These are phyloP conservation scores for Bugula neritina DNA, from an alignment of 2,888 invertebrate genomes.

Conservation along the genomic window DNA sequence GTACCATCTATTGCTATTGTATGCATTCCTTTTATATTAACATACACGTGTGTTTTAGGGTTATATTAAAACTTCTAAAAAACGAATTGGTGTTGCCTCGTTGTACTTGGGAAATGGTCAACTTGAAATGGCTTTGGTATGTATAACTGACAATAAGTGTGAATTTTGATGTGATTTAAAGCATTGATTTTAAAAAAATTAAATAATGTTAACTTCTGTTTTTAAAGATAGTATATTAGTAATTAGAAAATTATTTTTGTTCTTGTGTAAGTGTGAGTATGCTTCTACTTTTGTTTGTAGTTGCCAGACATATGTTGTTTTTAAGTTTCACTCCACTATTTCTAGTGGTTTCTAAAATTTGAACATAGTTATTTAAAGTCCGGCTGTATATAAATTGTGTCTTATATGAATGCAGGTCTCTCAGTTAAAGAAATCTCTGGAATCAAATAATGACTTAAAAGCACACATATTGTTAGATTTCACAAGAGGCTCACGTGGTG, in stretches of 20 bases:
- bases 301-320: neutral
- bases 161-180: too few species aligned
- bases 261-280: neutral
- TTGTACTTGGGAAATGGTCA: conserved; percentile 85
- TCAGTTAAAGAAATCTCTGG: neutral
- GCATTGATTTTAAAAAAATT: too few species aligned
- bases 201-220: too few species aligned
- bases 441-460: conserved; percentile 47
- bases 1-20: too few species aligned
- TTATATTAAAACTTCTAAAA: conserved; percentile 42
- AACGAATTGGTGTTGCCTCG: conserved; percentile 66
- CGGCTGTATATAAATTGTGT: neutral
- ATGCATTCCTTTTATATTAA: too few species aligned
- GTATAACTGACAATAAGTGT: too few species aligned
- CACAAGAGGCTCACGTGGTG: conserved; percentile 78
- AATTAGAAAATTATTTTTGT: too few species aligned
- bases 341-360: too few species aligned
- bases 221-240: too few species aligned
- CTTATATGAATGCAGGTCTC: neutral
- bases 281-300: neutral
- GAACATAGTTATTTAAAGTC: too few species aligned
- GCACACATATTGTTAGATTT: conserved; percentile 80
- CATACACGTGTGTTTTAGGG: too few species aligned
- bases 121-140: conserved; percentile 72
- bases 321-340: neutral